phyloP scores from a whole-genome alignment of 1,140 invertebrate species.

The Steinernema feltiae region DNA sequence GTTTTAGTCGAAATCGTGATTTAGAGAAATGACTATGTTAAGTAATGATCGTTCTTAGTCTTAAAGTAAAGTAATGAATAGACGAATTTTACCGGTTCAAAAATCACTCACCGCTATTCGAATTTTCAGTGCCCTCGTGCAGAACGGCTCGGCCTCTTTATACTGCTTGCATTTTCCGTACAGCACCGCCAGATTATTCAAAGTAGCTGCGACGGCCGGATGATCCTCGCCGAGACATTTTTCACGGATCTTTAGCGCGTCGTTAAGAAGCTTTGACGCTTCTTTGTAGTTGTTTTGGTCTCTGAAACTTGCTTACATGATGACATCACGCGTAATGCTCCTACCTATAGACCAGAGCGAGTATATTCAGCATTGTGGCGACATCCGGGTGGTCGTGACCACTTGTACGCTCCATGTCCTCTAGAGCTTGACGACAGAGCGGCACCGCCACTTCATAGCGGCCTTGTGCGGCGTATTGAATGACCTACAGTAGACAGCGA shows the following conservation, averaged over 20 bases:
- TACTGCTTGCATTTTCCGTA: conserved; percentile 97
- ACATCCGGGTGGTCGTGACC: conserved; percentile 99
- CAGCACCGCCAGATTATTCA: conserved; percentile 93
- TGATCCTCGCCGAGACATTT: conserved; percentile 98
- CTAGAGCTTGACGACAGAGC: conserved; percentile 95
- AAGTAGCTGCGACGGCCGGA: conserved; percentile 90
- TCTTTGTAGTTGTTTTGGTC: conserved; percentile 99
- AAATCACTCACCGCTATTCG: conserved; percentile 74
- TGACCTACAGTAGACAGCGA: conserved; percentile 65
- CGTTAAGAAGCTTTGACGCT: conserved; percentile 92
- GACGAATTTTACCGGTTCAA: no score
- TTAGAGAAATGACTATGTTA: no score
- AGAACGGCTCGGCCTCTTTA: conserved; percentile 93
- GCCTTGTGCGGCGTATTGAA: conserved; percentile 97
- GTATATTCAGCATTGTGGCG: conserved; percentile 98
- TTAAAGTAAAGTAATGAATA: no score
- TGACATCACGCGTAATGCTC: not conserved
- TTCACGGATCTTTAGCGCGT: conserved; percentile 93
- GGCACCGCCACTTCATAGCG: conserved; percentile 97
- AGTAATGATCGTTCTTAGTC: no score
- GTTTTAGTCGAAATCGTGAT: no score
- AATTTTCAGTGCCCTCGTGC: conserved; percentile 94
- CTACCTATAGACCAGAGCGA: conserved; percentile 83
- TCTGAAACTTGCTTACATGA: conserved; percentile 62
- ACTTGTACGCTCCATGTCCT: conserved; percentile 96